Evolutionary conservation across 2,888 invertebrate genomes (phyloP), one percentile per base, ranked within the genome.

Genomic region (Bursaphelenchus okinawaensis): DNA sequence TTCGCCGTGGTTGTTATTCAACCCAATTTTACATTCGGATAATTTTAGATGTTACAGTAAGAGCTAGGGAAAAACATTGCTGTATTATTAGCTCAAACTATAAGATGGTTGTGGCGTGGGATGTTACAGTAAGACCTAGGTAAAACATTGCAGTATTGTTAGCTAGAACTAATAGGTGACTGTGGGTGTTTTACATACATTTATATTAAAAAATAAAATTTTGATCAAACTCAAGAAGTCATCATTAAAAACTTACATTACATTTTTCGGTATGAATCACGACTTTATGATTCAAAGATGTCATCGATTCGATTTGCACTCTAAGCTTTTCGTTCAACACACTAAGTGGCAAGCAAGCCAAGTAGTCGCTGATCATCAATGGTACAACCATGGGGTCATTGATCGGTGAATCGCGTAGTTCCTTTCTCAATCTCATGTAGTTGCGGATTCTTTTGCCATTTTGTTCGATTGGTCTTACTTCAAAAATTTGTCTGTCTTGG

Each of bases 181-280:
- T n/a, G n/a, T n/a, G n/a, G n/a, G n/a, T n/a, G n/a, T n/a, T n/a
- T n/a, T n/a, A n/a, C n/a, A n/a, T n/a, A n/a, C n/a, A n/a, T n/a
- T n/a, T n/a, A n/a, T n/a, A n/a, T n/a, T n/a, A n/a, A n/a, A n/a
- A n/a, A n/a, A n/a, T n/a, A n/a, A n/a, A n/a, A n/a, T n/a, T n/a
- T n/a, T n/a, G n/a, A n/a, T n/a, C n/a, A n/a, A n/a, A n/a, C n/a
- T n/a, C n/a, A n/a, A n/a, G n/a, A n/a, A n/a, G n/a, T n/a, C n/a
- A n/a, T n/a, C n/a, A n/a, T n/a, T n/a, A n/a, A n/a, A 1, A 40
- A 56, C 57, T 56, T 57, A 57, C 57, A 57, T 57, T 19, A 19
- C 23, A 57, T 4, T 57, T 27, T 23, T 57, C 29, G 16, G 24
- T 28, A 19, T 57, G 57, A 31, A 59, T 19, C 22, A 26, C 20